Evolutionary conservation across 2,797 vertebrate species (phyloP).

Genomic region (Tauraco hartlaubi): DNA sequence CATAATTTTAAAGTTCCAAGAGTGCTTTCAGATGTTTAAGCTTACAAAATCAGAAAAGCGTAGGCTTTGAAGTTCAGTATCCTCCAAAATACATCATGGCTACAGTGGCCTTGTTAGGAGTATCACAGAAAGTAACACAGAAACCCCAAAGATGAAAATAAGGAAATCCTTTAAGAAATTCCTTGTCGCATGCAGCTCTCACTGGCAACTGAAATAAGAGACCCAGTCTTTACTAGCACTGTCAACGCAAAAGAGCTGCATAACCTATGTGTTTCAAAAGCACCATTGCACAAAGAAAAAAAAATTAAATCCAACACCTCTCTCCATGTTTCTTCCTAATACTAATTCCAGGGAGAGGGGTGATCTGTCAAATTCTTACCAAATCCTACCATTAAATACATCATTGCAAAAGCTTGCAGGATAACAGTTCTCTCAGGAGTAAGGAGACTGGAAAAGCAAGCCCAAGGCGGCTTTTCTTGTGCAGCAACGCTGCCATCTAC

Average conservation of each 20-base stretch:
- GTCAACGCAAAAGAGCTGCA: neutral
- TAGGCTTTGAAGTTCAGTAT: neutral
- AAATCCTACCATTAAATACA: neutral
- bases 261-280: neutral
- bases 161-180: neutral
- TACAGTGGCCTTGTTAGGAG: neutral
- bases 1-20: neutral
- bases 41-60: neutral
- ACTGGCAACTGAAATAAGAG: neutral
- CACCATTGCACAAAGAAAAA: neutral
- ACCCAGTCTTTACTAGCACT: neutral
- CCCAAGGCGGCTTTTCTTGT: fast-evolving
- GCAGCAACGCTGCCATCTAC: conserved; percentile 23
- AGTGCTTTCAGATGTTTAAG: neutral
- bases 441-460: neutral
- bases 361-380: neutral
- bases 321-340: neutral
- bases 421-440: neutral
- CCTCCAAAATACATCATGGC: neutral
- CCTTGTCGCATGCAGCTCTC: neutral
- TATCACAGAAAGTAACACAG: neutral
- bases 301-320: neutral
- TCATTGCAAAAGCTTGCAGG: neutral
- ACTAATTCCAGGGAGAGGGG: neutral
- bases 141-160: neutral